Evolutionary conservation across 2,113 vertebrate species (phyloP).

Genomic region (Anseranas semipalmata): DNA sequence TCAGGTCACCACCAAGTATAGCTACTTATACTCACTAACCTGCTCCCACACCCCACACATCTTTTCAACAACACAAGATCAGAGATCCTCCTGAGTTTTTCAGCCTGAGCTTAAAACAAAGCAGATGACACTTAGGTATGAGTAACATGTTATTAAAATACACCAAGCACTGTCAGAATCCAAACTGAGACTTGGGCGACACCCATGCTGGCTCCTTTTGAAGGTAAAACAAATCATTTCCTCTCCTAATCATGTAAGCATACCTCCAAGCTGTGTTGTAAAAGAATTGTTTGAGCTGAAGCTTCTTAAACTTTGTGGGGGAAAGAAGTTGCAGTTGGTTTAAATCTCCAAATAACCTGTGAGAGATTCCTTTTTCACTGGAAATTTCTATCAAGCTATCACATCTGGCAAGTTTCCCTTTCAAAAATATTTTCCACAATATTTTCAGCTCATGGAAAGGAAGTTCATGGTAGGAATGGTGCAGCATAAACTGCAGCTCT

Average conservation of each 20-base stretch:
- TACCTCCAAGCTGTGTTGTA: not conserved
- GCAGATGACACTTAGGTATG: not conserved
- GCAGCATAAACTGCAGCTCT: not conserved
- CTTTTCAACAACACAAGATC: not conserved
- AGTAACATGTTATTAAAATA: not conserved
- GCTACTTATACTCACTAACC: fast-evolving
- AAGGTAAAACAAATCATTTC: not conserved
- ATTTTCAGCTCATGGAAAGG: not conserved
- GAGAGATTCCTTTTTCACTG: not conserved
- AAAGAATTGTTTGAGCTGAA: not conserved
- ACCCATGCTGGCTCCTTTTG: fast-evolving
- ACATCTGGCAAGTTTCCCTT: not conserved
- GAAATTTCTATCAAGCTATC: not conserved
- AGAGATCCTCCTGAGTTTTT: not conserved
- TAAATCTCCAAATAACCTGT: not conserved
- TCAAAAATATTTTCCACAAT: not conserved
- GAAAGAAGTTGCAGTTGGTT: not conserved
- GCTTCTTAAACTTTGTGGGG: not conserved
- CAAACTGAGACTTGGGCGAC: not conserved
- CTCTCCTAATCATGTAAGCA: fast-evolving
- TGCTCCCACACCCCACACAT: not conserved
- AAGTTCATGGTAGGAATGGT: not conserved
- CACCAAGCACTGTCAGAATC: fast-evolving
- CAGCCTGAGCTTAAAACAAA: not conserved
- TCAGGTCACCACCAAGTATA: not conserved